Percentiles rank a stretch among this genome's conserved stretches.
Evolutionary conservation across 1,140 invertebrate genomes (phyloP).

Genomic region (Papilio polyxenes): DNA sequence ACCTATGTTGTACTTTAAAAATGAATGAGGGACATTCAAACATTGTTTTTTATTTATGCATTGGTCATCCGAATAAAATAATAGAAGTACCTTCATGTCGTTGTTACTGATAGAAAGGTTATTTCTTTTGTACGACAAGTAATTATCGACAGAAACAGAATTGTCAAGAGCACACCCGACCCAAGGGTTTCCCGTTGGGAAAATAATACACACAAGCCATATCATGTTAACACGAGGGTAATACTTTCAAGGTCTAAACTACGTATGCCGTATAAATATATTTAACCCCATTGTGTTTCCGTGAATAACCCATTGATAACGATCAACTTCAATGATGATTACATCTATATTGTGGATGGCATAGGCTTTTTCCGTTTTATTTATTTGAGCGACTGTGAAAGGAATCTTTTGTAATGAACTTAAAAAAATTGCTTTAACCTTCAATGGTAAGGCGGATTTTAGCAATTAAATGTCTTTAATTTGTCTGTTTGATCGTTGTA

Average conservation of each 20-base stretch:
- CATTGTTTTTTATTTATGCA: too few species aligned
- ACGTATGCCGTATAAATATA: not conserved
- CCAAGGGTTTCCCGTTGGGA: conserved; percentile 1
- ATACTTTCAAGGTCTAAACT: conserved; percentile 3
- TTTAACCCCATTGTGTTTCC: conserved; percentile 1
- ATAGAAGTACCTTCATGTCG: not conserved
- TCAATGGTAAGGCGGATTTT: too few species aligned
- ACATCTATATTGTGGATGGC: not conserved
- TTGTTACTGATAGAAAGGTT: not conserved
- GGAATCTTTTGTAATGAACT: too few species aligned
- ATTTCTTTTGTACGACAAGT: not conserved
- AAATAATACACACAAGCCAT: conserved; percentile 3
- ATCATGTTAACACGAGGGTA: conserved; percentile 10
- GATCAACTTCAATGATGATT: not conserved
- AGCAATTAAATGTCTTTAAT: too few species aligned
- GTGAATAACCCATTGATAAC: conserved; percentile 13
- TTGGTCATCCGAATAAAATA: not conserved
- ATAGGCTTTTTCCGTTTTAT: not conserved
- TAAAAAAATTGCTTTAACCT: too few species aligned
- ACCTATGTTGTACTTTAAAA: too few species aligned
- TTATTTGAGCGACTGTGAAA: not conserved
- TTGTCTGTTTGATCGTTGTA: too few species aligned
- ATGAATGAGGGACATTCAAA: too few species aligned
- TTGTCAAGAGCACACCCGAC: not conserved
- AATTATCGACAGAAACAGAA: conserved; percentile 2